phyloP scores from a whole-genome alignment of 2,888 invertebrate species.

The Leucozona laternaria region DNA sequence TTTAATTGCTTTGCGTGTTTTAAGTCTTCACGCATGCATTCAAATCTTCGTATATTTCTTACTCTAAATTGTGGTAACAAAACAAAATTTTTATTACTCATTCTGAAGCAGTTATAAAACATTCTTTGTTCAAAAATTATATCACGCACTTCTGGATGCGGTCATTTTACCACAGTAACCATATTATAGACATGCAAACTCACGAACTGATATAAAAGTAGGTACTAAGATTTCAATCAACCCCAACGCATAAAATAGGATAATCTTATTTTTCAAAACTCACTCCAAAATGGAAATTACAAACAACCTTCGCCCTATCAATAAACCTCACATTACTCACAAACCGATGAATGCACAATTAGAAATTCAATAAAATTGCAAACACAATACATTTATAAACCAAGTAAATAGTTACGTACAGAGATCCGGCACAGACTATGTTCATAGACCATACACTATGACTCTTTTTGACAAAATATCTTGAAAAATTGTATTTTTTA shows the following conservation, averaged over 20 bases:
- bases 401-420: not conserved
- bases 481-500: too few species aligned
- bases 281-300: not conserved
- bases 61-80: not conserved
- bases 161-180: not conserved
- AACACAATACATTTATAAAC: not conserved
- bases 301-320: not conserved
- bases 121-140: not conserved
- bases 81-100: not conserved
- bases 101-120: not conserved
- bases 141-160: constrained; percentile 16
- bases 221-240: not conserved
- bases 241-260: constrained; percentile 19
- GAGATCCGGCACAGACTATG: not conserved
- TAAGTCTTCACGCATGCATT: not conserved
- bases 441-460: not conserved
- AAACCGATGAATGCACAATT: constrained; percentile 30
- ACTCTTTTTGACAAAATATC: too few species aligned
- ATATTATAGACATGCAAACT: not conserved
- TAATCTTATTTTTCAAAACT: not conserved
- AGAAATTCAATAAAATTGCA: constrained; percentile 33
- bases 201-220: not conserved
- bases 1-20: not conserved
- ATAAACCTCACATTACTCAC: constrained; percentile 20
- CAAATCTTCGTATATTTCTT: not conserved